Conservation (phyloP, 2,797 vertebrate species). For the Yasuhikotakia modesta region DNA sequence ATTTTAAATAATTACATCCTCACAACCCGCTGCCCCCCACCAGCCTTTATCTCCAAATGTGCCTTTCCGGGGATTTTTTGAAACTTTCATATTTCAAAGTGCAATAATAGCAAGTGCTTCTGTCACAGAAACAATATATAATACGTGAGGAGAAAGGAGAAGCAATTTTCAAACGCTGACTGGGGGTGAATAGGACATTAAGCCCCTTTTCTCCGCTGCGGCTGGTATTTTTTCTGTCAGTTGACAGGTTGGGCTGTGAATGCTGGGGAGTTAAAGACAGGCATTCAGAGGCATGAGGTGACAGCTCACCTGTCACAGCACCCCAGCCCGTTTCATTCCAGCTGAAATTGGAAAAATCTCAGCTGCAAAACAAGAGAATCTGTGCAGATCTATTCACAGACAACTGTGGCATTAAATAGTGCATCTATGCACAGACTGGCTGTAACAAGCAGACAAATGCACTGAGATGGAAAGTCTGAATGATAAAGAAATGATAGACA, state of each 20-base stretch:
- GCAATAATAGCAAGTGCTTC: constrained; percentile 90
- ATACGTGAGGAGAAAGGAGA: constrained; percentile 84
- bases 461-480: constrained; percentile 67
- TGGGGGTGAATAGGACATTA: constrained; percentile 96
- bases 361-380: constrained; percentile 79
- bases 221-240: constrained; percentile 90
- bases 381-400: constrained; percentile 79
- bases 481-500: constrained; percentile 20
- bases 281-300: constrained; percentile 82
- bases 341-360: constrained; percentile 83
- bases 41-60: constrained; percentile 74
- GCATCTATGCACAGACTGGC: constrained; percentile 69
- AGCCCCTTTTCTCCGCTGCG: constrained; percentile 90
- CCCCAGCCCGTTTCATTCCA: constrained; percentile 85
- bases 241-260: constrained; percentile 85
- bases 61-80: constrained; percentile 73
- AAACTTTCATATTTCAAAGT: constrained; percentile 93
- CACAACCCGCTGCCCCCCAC: constrained; percentile 81
- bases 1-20: constrained; percentile 95
- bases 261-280: constrained; percentile 84
- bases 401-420: constrained; percentile 65
- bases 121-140: constrained; percentile 93
- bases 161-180: constrained; percentile 92
- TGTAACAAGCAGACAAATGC: constrained; percentile 77
- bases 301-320: constrained; percentile 90